Evolutionary conservation across 2,113 vertebrate genomes (phyloP), one percentile per base, ranked within the genome.

Genomic region (Brachypteracias leptosomus): DNA sequence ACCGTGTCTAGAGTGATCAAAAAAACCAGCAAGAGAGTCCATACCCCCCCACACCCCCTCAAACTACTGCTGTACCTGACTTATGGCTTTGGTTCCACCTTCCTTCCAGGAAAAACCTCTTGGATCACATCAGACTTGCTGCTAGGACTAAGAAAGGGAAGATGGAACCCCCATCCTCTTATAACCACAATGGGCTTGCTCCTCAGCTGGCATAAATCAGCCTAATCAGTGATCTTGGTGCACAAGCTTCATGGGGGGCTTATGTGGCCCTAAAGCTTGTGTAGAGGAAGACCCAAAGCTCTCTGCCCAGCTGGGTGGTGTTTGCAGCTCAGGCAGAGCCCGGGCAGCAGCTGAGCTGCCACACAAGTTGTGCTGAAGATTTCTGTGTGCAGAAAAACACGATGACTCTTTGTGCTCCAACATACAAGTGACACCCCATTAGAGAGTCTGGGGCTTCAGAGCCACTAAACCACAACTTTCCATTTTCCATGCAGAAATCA

Each of bases 91-190:
- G 16, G 2, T 79, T 42, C 36, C 9, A 18, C 17, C 46, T 55
- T n/a, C 25, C 38, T 68, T 11, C 55, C 33, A 70, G n/a, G 19
- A 49, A 40, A 61, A 70, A 6, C 11, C 25, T 65, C 68, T 40
- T 35, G 9, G 16, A 28, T 2, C n/a, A 29, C 10, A 21, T 1
- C 7, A 3, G 0, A 0, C n/a, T 28, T 9, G 10, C 9, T 8
- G 25, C 12, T 0, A 22, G 6, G 28, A 51, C 4, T 4, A 58
- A 54, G 3, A 7, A 36, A 16, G 2, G 1, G 6, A 29, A 16
- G 0, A 0, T 2, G 0, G 0, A 66, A 6, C 4, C 14, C 15
- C 10, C 44, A n/a, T 35, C 25, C 35, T 55, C 40, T 51, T 33
- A 35, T 12, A 85, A n/a, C 38, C 35, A 17, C 0, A 1, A 40